phyloP scores from a whole-genome alignment of 2,888 invertebrate genomes.

The Branchipolynoe longqiensis region DNA sequence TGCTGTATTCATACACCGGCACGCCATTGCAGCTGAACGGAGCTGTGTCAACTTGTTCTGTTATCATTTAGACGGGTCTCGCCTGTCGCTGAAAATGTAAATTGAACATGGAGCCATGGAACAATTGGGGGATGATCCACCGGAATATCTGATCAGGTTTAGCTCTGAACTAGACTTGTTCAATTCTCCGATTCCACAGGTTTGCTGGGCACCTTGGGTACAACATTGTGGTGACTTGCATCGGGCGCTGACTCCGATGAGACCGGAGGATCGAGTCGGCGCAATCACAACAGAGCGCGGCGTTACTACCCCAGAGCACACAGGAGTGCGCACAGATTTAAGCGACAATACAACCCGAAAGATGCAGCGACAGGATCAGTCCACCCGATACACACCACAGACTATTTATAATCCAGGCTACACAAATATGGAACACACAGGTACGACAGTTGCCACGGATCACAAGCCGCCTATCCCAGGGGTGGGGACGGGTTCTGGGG shows the following conservation, averaged over 20 bases:
- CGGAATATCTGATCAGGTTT: conserved; percentile 41
- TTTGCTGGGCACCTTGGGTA: background rate
- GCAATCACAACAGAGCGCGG: background rate
- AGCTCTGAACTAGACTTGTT: conserved; percentile 30
- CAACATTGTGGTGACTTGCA: no score
- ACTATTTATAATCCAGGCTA: conserved; percentile 48
- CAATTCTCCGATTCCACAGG: conserved; percentile 21
- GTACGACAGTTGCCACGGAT: conserved; percentile 5
- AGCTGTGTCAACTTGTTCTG: background rate
- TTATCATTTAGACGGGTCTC: conserved; percentile 22
- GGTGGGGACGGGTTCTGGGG: background rate
- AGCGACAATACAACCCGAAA: conserved; percentile 1
- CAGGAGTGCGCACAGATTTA: conserved; percentile 43
- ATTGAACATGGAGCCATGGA: conserved; percentile 53
- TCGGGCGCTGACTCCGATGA: background rate
- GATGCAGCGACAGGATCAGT: conserved; percentile 34
- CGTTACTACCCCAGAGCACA: no score
- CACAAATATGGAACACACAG: conserved; percentile 21
- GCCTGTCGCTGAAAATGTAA: conserved; percentile 36
- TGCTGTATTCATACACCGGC: background rate
- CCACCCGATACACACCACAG: background rate
- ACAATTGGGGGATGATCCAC: conserved; percentile 34
- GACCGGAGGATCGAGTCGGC: background rate
- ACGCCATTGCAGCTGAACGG: conserved; percentile 3
- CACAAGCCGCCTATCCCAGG: conserved; percentile 47